Base-by-base conservation (phyloP, 2,888 invertebrate genomes). In the Clivina fossor region DNA sequence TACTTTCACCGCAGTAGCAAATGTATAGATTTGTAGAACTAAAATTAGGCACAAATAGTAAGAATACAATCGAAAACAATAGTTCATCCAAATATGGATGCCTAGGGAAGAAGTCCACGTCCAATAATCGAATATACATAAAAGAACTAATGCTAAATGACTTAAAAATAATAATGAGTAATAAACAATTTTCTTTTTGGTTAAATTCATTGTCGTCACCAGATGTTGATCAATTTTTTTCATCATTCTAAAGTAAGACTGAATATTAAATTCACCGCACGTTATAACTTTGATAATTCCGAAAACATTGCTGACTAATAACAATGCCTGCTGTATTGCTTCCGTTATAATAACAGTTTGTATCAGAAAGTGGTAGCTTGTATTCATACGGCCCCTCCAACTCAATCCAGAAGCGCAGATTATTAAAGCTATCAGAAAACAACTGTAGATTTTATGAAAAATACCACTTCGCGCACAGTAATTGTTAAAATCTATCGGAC, bases 261-360 rank as follows among this genome's bases (percentile, higher is more conserved):
- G 35, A 11, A 55, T 11, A 16, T 47, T 32, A 22, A 22, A 28
- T 19, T 47, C 30, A 7, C 55, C 55, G 24, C 8, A 40, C 5
- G 18, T 38, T n/a, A 55, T 30, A n/a, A 46, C 18, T 22, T 55
- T 46, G 3, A 30, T 0, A 9, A 55, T 22, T 20, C 37, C 33
- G 32, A 22, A 55, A 9, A 55, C 32, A 38, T 55, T 55, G n/a
- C 35, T 26, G 1, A 47, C 13, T 11, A 55, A 32, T 9, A 47
- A 16, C 15, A 37, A 8, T 15, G 9, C 15, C 13, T 26, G 9
- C 30, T 55, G 46, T 9, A 55, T 55, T 8, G 47, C 16, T 38
- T 55, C 55, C 2, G 55, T 55, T 13, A 55, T 55, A 9, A 26
- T 26, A 30, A 55, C 47, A 15, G 55, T 55, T 28, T 55, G 38